phyloP scores from a whole-genome alignment of 2,113 vertebrate species.

The Zosterops japonicus region DNA sequence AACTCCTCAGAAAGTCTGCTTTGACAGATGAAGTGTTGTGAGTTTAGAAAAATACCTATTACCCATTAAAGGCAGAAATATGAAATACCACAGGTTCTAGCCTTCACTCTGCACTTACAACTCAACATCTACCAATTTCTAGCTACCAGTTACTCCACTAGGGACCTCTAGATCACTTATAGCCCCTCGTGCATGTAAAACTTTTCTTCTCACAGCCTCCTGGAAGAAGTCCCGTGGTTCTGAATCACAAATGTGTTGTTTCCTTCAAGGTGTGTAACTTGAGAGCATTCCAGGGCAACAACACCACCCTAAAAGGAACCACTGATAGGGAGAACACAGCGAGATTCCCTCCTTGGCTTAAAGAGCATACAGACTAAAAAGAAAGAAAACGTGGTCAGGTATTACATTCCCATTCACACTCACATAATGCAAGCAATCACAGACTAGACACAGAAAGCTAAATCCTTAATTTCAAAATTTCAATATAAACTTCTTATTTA shows the following conservation, averaged over 20 bases:
- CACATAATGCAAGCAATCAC: neutral
- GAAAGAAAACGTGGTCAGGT: neutral
- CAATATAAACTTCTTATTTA: neutral
- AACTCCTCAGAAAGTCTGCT: neutral
- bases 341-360: neutral
- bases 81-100: neutral
- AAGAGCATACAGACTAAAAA: neutral
- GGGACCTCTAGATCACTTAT: neutral
- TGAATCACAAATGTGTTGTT: neutral
- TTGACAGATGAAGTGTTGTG: neutral
- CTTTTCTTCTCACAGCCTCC: neutral
- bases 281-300: neutral
- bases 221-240: neutral
- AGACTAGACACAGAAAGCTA: neutral
- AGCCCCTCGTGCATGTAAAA: neutral
- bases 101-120: neutral
- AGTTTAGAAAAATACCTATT: neutral
- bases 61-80: neutral
- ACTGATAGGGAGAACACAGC: accelerated
- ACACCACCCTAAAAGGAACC: neutral
- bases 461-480: neutral
- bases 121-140: neutral
- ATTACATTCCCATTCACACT: neutral
- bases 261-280: neutral
- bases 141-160: neutral